Evolutionary conservation across 2,888 invertebrate genomes (phyloP), one percentile per base, ranked within the genome.

Genomic region (Drosophila anomelani): DNA sequence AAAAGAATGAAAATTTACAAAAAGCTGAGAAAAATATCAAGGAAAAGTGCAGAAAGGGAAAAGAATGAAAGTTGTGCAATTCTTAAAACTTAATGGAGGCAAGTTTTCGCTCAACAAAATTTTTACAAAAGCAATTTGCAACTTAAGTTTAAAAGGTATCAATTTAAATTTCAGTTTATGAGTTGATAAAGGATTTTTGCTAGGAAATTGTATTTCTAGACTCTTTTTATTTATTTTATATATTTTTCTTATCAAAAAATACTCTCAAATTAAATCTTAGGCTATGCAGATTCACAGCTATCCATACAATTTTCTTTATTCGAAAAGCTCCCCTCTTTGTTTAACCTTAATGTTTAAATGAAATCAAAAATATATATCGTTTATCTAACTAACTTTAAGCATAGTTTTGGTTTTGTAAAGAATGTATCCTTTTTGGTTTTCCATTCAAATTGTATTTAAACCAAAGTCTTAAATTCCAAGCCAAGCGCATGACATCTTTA

Each of bases 1-100:
- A 56, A 26, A 46, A 53, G 67, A 72, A 73, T 51, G 64, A 36
- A 43, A 58, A 75, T 51, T 49, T 49, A 64, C 39, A 55, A 71
- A 71, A 60, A 60, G 20, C 32, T n/a, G 26, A 38, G 7, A 41
- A 23, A 66, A 60, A 53, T 13, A 51, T 47, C 17, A 51, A 7
- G 55, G 23, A 23, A 61, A 46, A 62, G 36, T 41, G 23, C 38
- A 36, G 36, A 55, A 55, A 41, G 32, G 29, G 17, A 36, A 55
- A 32, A 15, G 51, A 63, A 55, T 46, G 38, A 51, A 55, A 64
- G 75, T 71, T 54, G 68, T 46, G 68, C 73, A 57, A 29, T 75
- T 72, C 67, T 75, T 72, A 72, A 75, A 51, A 75, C 62, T 46
- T 53, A 75, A 72, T 72, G 49, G 58, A 58, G 36, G 59, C 59